These are phyloP conservation scores for Aspidoscelis tigris DNA, from an alignment of 2,113 vertebrate genomes.

Conservation along the genomic window DNA sequence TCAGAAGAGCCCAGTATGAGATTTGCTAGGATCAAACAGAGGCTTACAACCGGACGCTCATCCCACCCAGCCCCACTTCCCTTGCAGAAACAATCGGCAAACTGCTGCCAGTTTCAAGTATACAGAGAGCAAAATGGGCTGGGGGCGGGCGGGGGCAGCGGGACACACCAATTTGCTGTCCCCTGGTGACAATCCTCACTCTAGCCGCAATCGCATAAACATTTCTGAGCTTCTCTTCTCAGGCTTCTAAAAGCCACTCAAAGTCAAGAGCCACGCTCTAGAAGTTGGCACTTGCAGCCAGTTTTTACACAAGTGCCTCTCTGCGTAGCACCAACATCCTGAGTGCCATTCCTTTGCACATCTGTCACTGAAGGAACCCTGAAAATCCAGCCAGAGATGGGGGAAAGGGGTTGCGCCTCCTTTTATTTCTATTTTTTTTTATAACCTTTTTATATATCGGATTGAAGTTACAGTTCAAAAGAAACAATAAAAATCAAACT, in stretches of 20 bases:
- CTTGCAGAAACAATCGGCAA: no score
- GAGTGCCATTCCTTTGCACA: background rate
- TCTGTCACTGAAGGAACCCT: background rate
- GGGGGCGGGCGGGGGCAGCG: background rate
- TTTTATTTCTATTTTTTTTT: no score
- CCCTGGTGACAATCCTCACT: no score
- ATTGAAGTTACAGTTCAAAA: background rate
- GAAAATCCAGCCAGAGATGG: background rate
- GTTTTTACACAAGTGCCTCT: background rate
- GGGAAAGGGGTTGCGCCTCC: background rate
- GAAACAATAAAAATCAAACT: background rate
- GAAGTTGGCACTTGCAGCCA: background rate
- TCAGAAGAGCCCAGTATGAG: background rate
- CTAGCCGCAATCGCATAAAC: no score
- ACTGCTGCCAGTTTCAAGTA: background rate
- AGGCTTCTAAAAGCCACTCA: background rate
- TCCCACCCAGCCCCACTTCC: no score
- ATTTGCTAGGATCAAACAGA: no score
- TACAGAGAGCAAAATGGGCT: background rate
- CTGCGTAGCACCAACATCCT: background rate
- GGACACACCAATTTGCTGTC: background rate
- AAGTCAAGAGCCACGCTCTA: background rate
- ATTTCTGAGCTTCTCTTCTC: no score
- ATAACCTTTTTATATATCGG: background rate
- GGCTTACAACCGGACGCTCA: no score